Base-by-base conservation (phyloP, 2,113 vertebrate genomes). In the Nothocercus julius region DNA sequence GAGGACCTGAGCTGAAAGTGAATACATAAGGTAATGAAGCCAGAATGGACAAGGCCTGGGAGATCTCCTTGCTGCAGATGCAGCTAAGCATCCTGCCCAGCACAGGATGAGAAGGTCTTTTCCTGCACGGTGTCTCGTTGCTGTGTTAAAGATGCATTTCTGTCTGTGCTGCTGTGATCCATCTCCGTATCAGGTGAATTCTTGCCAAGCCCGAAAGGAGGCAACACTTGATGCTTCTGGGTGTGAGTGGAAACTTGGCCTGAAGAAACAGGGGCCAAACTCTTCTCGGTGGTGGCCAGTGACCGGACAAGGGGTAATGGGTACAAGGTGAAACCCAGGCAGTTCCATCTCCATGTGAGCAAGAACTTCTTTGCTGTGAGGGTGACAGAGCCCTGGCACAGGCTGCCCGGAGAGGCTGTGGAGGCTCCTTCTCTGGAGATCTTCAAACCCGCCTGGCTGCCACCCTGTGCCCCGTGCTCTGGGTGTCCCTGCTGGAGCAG, bases 171-270 rank as follows among this genome's bases (percentile, higher is more conserved):
- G n/a, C 16, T 36, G 7, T 15, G 58, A 83, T 12, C 36, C 68
- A 13, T 13, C 42, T 53, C 27, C 51, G 30, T 16, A 6, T 38
- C 32, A 36, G 18, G 0, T 25, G 67, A 27, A 59, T 61, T 92
- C 69, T 0, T 0, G 15, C 76, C 68, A 47, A 42, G 25, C 18
- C 18, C 24, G 56, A 38, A 34, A 18, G 68, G 74, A 68, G 25
- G 30, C 59, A 78, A 56, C 36, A n/a, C 25, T 40, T 16, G 30
- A 21, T 64, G 36, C 5, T 85, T 76, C 21, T 72, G 68, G 6
- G 11, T 78, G 62, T n/a, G 68, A 61, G 13, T 30, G 34, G 56
- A 42, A 5, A 1, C 21, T 2, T 0, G 0, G 32, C 1, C 30
- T 53, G 56, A 62, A 72, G 89, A 47, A 82, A 12, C 27, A 24